A percentile compares a stretch with the other conserved stretches of the same genome.
Conservation (phyloP, 2,797 vertebrate species). For the Platyrinchus mystaceus region DNA sequence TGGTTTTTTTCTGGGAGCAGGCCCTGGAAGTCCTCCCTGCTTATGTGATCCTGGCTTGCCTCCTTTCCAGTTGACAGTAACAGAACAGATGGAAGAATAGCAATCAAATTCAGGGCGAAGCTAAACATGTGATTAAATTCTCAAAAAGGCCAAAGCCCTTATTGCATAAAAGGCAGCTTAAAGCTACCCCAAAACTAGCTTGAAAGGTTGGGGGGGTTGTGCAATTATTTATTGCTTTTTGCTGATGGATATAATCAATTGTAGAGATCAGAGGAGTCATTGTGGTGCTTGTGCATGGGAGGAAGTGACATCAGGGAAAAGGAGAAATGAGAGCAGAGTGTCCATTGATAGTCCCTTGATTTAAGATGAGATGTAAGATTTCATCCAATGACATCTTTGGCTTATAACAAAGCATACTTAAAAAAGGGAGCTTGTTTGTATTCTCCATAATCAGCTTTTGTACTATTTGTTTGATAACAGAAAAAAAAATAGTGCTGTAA, state of each 20-base stretch:
- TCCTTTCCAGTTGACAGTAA: background rate
- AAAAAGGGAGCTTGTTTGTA: background rate
- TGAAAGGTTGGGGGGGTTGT: background rate
- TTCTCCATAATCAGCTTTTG: background rate
- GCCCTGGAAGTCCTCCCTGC: background rate
- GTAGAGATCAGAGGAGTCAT: background rate
- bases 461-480: background rate
- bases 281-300: background rate
- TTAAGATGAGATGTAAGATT: background rate
- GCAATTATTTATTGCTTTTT: background rate
- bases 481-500: background rate
- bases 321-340: background rate
- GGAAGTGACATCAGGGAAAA: background rate
- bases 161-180: constrained; percentile 11
- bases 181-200: background rate
- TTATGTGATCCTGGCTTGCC: background rate
- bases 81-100: background rate
- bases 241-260: background rate
- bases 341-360: background rate
- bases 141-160: constrained; percentile 23
- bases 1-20: background rate
- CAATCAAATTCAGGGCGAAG: background rate
- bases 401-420: background rate
- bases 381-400: background rate
- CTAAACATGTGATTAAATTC: constrained; percentile 13